phyloP scores from a whole-genome alignment of 2,888 invertebrate genomes.

The Meganola albula region DNA sequence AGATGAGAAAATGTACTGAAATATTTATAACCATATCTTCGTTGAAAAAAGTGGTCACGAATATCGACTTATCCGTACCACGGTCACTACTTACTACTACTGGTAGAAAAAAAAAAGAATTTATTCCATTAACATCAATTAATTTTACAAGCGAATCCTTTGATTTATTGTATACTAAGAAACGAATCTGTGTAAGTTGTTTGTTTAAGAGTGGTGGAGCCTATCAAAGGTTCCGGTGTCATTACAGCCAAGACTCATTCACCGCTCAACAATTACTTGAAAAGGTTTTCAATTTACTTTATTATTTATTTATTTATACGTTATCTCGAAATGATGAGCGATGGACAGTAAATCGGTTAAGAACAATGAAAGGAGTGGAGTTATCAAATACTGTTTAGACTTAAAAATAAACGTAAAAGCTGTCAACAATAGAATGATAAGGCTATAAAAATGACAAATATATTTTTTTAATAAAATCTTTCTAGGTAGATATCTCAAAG shows the following conservation, averaged over 20 bases:
- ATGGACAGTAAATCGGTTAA: slow-evolving; percentile 32
- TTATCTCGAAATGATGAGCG: slow-evolving; percentile 65
- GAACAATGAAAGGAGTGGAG: slow-evolving; percentile 40
- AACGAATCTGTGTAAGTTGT: slow-evolving; percentile 29
- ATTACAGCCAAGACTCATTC: slow-evolving; percentile 53
- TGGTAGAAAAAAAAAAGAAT: too few relatives aligned
- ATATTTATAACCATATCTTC: too few relatives aligned
- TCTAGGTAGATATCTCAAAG: too few relatives aligned
- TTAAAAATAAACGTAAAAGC: too few relatives aligned
- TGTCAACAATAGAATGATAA: too few relatives aligned
- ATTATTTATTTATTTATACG: slow-evolving; percentile 76
- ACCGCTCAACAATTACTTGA: slow-evolving; percentile 48
- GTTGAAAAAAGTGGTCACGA: too few relatives aligned
- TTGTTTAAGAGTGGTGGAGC: slow-evolving; percentile 44
- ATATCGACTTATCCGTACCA: too few relatives aligned
- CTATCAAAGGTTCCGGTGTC: slow-evolving; percentile 64
- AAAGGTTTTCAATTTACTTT: slow-evolving; percentile 73
- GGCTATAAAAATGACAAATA: too few relatives aligned
- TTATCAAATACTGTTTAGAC: background rate
- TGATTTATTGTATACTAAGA: slow-evolving; percentile 27
- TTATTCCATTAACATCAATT: too few relatives aligned
- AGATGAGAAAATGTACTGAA: too few relatives aligned
- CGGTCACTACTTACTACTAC: too few relatives aligned
- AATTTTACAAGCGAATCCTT: slow-evolving; percentile 21
- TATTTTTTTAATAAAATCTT: too few relatives aligned